Evolutionary conservation across 1,140 invertebrate genomes (phyloP), one percentile per base, ranked within the genome.

Genomic region (Drosophila melanica): DNA sequence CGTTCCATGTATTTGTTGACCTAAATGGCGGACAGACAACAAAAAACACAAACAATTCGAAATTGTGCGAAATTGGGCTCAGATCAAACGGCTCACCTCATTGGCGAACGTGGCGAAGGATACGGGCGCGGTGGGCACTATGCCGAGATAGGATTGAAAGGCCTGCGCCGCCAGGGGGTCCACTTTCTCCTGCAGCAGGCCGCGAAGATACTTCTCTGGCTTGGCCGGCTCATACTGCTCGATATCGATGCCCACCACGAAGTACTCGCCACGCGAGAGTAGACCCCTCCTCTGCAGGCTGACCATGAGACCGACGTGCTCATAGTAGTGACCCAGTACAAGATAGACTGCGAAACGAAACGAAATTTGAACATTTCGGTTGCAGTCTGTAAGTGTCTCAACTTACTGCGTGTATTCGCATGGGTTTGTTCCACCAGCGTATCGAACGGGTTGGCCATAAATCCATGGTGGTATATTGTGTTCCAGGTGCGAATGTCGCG

Each of bases 251-350:
- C 90, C 90, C 14, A 91, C 79, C 11, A 91, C 90, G 47, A 92
- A 92, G 33, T 92, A 92, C 14, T 94, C 93, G 95, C 97, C 97
- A 71, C 95, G 95, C 67, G 97, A 94, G 44, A 99, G 94, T 1
- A 98, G 94, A 37, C 97, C 95, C 90, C 95, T 95, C 63, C 97
- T 94, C 74, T 98, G 95, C 92, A 98, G 93, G 14, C 96, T 96
- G 41, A 96, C 92, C 94, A 98, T 94, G 1, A 98, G 92, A 4
- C 96, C 97, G 41, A 97, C 93, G 79, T 97, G 97, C 78, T 98
- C 97, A 80, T 96, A 96, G 81, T 97, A 95, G 82, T 97, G 95
- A 4, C 98, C 98, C 62, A 99, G 94, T 37, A 98, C 95, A 1
- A 99, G 95, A 92, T 98, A 99, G 92, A 98, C 98, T 98, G 9